A percentile compares a stretch with the other conserved stretches of the same genome.
These are phyloP conservation scores for Phrynocephalus versicolor DNA, from an alignment of 2,113 vertebrate genomes.

Conservation along the genomic window DNA sequence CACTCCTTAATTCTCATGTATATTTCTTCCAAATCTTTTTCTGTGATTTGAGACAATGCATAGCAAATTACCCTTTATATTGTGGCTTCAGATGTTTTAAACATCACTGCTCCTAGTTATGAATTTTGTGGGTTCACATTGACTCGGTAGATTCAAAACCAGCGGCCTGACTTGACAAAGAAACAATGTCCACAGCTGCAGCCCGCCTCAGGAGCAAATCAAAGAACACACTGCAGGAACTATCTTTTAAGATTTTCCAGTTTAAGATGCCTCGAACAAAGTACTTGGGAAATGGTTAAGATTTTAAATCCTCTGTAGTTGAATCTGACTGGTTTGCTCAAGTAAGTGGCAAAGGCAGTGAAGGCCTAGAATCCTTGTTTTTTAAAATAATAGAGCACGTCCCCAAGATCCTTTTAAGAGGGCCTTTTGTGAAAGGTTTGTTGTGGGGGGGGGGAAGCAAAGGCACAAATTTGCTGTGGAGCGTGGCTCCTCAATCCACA, in stretches of 20 bases:
- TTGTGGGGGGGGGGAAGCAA: conserved; percentile 28
- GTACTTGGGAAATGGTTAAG: background rate
- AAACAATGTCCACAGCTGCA: no score
- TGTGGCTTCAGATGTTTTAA: no score
- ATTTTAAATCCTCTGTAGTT: background rate
- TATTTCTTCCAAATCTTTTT: no score
- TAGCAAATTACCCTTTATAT: no score
- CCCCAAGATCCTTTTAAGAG: conserved; percentile 29
- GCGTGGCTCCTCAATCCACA: conserved; percentile 57
- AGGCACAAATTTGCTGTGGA: conserved; percentile 42
- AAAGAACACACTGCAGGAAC: no score
- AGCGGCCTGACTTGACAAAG: no score
- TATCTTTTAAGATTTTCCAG: background rate
- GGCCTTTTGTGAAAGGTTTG: conserved; percentile 24
- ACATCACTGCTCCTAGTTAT: no score
- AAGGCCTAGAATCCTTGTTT: conserved; percentile 11
- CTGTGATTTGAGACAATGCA: no score
- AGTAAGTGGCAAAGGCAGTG: conserved; percentile 31
- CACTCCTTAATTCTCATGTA: no score
- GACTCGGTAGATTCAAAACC: no score
- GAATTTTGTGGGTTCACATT: no score
- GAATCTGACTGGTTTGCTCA: background rate
- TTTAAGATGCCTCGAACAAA: background rate
- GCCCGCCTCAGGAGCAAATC: no score
- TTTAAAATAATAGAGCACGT: conserved; percentile 41